Evolutionary conservation across 2,888 invertebrate genomes (phyloP).

Genomic region (Lissonota sp.): DNA sequence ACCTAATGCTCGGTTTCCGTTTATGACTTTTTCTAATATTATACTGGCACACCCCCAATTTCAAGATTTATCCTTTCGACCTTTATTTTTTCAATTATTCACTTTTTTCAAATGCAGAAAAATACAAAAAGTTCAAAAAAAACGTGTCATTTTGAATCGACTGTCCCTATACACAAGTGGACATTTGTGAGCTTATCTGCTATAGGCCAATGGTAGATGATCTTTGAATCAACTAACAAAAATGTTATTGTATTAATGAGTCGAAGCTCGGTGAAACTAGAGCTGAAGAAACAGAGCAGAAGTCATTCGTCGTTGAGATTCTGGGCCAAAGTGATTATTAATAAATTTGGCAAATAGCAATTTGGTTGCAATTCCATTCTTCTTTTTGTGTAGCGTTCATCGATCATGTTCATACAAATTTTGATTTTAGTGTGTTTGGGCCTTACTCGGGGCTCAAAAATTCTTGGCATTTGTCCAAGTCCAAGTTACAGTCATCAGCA

Average conservation of each 20-base stretch:
- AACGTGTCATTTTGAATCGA: too few species aligned
- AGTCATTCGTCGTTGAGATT: slow-evolving; percentile 48
- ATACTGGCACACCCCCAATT: not conserved
- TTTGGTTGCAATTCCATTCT: not conserved
- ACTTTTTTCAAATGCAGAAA: too few species aligned
- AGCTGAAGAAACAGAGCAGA: not conserved
- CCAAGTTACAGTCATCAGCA: slow-evolving; percentile 80
- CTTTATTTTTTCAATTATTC: too few species aligned
- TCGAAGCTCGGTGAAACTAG: not conserved
- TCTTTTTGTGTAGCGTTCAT: not conserved
- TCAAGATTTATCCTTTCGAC: too few species aligned
- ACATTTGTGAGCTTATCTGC: too few species aligned
- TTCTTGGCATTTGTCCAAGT: slow-evolving; percentile 79
- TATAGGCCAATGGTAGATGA: too few species aligned
- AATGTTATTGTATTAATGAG: not conserved
- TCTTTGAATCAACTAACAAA: not conserved
- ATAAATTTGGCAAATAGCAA: not conserved
- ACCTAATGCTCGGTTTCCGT: too few species aligned
- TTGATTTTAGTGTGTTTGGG: slow-evolving; percentile 20
- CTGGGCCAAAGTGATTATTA: slow-evolving; percentile 26
- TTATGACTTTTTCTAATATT: too few species aligned
- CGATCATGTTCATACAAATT: slow-evolving; percentile 8
- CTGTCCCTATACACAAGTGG: too few species aligned
- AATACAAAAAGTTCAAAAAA: too few species aligned
- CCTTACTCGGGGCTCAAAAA: slow-evolving; percentile 69